Evolutionary conservation across 1,140 invertebrate species (phyloP).

Genomic region (Cotesia typhae): DNA sequence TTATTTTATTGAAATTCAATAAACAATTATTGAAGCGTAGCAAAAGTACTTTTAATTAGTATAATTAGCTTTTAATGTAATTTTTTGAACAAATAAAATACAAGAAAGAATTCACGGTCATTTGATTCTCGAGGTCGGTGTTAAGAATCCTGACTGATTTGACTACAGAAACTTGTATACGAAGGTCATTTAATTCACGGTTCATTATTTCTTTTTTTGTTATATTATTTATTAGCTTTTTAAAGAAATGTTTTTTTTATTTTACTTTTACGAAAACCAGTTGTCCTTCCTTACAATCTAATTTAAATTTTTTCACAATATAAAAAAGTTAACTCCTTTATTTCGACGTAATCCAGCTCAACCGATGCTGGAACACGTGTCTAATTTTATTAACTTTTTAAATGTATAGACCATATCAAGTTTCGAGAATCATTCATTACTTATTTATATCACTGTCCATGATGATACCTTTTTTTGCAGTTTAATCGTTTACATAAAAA

Average conservation of each 20-base stretch:
- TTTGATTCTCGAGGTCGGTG: conserved; percentile 18
- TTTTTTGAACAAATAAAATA: background rate
- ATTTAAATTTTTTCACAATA: conserved; percentile 3
- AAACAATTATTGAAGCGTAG: background rate
- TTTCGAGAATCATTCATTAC: background rate
- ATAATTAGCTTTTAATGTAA: background rate
- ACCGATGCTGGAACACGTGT: background rate
- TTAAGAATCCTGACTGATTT: conserved; percentile 14
- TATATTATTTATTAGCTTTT: background rate
- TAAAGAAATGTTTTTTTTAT: conserved; percentile 15
- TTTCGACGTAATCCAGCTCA: background rate
- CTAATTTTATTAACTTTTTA: background rate
- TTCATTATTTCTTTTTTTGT: too few relatives aligned
- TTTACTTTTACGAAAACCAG: conserved; percentile 2
- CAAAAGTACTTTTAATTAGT: background rate
- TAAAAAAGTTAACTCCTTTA: background rate
- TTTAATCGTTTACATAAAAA: too few relatives aligned
- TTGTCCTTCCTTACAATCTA: conserved; percentile 13
- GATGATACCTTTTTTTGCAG: conserved; percentile 13
- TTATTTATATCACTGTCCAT: conserved; percentile 1
- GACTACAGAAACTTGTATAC: conserved; percentile 28
- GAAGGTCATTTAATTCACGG: conserved; percentile 23
- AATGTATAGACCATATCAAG: background rate
- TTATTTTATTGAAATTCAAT: too few relatives aligned
- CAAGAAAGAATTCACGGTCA: conserved; percentile 14